phyloP scores from a whole-genome alignment of 1,140 invertebrate species.

The Drosophila nebulosa region DNA sequence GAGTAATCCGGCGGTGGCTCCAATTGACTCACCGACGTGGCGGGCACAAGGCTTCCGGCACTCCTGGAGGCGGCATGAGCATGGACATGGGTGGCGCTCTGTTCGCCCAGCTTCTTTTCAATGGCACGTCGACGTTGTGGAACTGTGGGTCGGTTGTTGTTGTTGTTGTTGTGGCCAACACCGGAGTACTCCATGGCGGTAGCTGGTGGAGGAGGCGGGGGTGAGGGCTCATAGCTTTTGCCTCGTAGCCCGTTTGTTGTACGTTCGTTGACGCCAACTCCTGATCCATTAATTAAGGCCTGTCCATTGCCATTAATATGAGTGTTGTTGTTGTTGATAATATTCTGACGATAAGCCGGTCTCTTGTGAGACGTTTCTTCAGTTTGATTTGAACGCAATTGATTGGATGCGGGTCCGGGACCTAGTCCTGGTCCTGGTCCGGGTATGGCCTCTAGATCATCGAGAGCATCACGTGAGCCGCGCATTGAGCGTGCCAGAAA shows the following conservation, averaged over 20 bases:
- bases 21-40: slow-evolving; percentile 12
- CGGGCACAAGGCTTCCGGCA: slow-evolving; percentile 9
- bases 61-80: neutral
- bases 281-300: slow-evolving; percentile 6
- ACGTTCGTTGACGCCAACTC: neutral
- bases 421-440: slow-evolving; percentile 9
- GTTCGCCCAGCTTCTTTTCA: slow-evolving; percentile 71
- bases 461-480: slow-evolving; percentile 59
- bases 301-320: neutral
- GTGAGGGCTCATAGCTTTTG: slow-evolving; percentile 43
- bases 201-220: neutral
- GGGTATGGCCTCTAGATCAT: slow-evolving; percentile 66
- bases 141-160: slow-evolving; percentile 81
- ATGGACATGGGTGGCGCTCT: slow-evolving; percentile 3
- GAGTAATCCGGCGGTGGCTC: slow-evolving; percentile 88
- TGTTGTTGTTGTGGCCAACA: slow-evolving; percentile 32
- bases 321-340: slow-evolving; percentile 20
- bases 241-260: slow-evolving; percentile 34
- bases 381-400: slow-evolving; percentile 4
- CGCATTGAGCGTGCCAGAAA: slow-evolving; percentile 66
- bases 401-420: neutral
- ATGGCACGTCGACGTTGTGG: slow-evolving; percentile 84
- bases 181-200: slow-evolving; percentile 25
- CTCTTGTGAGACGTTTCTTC: slow-evolving; percentile 51
- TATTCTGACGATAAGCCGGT: slow-evolving; percentile 35